Evolutionary conservation across 2,888 invertebrate genomes (phyloP).

Genomic region (Limenitis camilla): DNA sequence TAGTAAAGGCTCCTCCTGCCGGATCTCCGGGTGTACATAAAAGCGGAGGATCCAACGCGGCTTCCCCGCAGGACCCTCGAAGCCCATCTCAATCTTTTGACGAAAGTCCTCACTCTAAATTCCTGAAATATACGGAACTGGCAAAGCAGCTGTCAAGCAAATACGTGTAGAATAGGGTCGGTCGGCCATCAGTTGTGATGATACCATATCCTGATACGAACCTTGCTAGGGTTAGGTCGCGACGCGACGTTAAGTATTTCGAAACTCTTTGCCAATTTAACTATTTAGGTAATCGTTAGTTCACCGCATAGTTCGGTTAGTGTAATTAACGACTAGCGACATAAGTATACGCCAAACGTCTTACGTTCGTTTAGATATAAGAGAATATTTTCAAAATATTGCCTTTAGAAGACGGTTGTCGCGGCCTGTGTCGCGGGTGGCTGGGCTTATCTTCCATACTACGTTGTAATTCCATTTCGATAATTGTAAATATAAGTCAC

Average conservation of each 20-base stretch:
- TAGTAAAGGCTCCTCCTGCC: constrained; percentile 72
- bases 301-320: constrained; percentile 72
- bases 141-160: constrained; percentile 98
- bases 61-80: constrained; percentile 73
- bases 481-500: constrained; percentile 72
- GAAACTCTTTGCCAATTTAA: constrained; percentile 75
- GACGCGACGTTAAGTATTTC: constrained; percentile 71
- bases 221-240: constrained; percentile 69
- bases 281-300: constrained; percentile 70
- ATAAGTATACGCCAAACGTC: constrained; percentile 75
- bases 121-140: constrained; percentile 98
- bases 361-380: constrained; percentile 69
- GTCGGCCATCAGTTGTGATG: constrained; percentile 77
- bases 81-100: constrained; percentile 80
- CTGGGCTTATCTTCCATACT: constrained; percentile 66
- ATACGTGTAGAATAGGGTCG: constrained; percentile 82
- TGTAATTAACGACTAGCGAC: constrained; percentile 70
- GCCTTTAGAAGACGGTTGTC: constrained; percentile 67
- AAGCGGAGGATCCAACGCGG: constrained; percentile 56
- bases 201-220: constrained; percentile 85
- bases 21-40: constrained; percentile 62
- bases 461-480: constrained; percentile 71
- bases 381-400: constrained; percentile 73
- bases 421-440: constrained; percentile 29
- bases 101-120: constrained; percentile 96